phyloP scores from a whole-genome alignment of 1,140 invertebrate genomes.

The Tetramorium simillimum region DNA sequence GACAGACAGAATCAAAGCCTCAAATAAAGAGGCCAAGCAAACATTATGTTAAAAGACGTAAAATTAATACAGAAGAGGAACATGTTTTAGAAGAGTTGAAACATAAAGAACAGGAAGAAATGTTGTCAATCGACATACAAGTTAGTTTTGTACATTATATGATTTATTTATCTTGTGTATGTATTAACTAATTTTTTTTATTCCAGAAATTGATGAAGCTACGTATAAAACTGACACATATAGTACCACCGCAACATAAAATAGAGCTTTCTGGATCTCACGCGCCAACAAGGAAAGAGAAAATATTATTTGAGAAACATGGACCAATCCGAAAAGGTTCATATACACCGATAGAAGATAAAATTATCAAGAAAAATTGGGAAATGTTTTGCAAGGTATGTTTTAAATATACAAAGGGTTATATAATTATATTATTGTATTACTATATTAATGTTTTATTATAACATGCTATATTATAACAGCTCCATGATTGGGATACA shows the following conservation, averaged over 20 bases:
- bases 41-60: neutral
- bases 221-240: slow-evolving; percentile 72
- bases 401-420: slow-evolving; percentile 2
- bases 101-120: slow-evolving; percentile 27
- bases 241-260: slow-evolving; percentile 79
- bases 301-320: slow-evolving; percentile 70
- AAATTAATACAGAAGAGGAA: neutral
- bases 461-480: slow-evolving; percentile 38
- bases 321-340: slow-evolving; percentile 72
- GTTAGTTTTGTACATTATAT: slow-evolving; percentile 33
- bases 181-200: slow-evolving; percentile 19
- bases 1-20: neutral
- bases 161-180: neutral
- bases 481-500: slow-evolving; percentile 79
- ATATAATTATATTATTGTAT: slow-evolving; percentile 54
- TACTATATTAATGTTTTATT: slow-evolving; percentile 36
- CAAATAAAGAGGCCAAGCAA: neutral
- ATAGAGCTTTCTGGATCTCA: slow-evolving; percentile 72
- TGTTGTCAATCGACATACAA: neutral
- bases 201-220: slow-evolving; percentile 75
- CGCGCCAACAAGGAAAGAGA: slow-evolving; percentile 53
- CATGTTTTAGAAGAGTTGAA: slow-evolving; percentile 23
- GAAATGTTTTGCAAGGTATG: slow-evolving; percentile 80
- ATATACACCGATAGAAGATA: slow-evolving; percentile 76
- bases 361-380: slow-evolving; percentile 80